Conservation (phyloP, 2,797 vertebrate species). For the Ataeniobius toweri region DNA sequence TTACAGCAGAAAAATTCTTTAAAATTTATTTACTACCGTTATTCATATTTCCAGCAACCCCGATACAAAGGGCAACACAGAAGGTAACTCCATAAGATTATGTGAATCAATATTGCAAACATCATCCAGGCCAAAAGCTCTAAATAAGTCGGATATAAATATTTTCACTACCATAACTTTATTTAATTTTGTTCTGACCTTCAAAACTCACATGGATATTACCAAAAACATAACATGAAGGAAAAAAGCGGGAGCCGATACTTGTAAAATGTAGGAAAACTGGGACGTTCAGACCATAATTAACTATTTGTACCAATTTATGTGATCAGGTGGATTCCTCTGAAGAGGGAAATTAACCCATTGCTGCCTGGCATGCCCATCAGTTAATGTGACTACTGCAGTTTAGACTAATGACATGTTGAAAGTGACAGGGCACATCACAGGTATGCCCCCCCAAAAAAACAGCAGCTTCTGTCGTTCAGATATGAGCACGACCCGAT, state of each 20-base stretch:
- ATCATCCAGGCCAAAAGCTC: not conserved
- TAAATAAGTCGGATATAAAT: not conserved
- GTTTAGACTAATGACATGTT: too few species aligned
- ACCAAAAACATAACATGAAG: constrained; percentile 12
- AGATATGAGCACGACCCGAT: too few species aligned
- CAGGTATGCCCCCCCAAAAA: too few species aligned
- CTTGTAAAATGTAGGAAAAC: not conserved
- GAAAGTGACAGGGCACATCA: too few species aligned
- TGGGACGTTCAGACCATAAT: too few species aligned
- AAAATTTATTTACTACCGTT: not conserved
- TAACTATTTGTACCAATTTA: too few species aligned
- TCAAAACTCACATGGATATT: not conserved
- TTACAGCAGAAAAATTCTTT: not conserved
- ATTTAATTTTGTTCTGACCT: not conserved
- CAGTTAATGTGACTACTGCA: too few species aligned
- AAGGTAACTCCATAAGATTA: not conserved
- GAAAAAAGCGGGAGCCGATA: constrained; percentile 1
- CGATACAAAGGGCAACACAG: not conserved
- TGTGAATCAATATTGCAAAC: not conserved
- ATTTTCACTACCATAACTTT: not conserved
- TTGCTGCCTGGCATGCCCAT: too few species aligned
- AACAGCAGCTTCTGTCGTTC: too few species aligned
- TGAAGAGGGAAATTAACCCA: too few species aligned
- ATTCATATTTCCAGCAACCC: not conserved
- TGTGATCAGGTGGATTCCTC: too few species aligned